Conservation (phyloP, 92 coral and sea anemone genomes). For the Hydrozoanthus gracilis region DNA sequence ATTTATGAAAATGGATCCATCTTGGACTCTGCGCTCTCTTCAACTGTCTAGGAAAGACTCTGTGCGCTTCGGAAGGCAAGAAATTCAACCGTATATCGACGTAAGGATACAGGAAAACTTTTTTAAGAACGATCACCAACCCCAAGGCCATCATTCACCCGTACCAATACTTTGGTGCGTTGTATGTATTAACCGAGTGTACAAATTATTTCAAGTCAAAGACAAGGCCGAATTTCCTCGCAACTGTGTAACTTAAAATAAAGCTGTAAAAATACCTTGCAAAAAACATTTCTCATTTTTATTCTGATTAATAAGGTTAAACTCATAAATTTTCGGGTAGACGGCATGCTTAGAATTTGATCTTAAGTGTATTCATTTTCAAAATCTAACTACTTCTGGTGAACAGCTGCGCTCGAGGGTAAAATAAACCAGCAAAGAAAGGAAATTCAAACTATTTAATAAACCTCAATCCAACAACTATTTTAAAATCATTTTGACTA, state of each 20-base stretch:
- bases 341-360: background rate
- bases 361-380: background rate
- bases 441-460: too few species aligned
- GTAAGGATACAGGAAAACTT: background rate
- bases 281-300: background rate
- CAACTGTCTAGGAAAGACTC: background rate
- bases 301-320: background rate
- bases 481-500: too few species aligned
- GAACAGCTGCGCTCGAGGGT: background rate
- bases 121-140: background rate
- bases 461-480: too few species aligned
- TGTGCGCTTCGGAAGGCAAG: background rate
- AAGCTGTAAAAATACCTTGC: conserved; percentile 1
- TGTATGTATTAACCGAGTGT: conserved; percentile 3
- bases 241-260: background rate
- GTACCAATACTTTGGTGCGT: background rate
- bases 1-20: background rate
- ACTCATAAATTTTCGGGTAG: background rate
- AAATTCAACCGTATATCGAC: background rate
- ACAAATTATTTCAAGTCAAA: too few species aligned
- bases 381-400: background rate
- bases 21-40: background rate
- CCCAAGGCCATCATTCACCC: background rate
- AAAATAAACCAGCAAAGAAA: too few species aligned
- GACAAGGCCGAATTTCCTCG: conserved; percentile 2